These are phyloP conservation scores for Mongoloraphidia duomilia DNA, from an alignment of 2,888 invertebrate genomes.

Conservation along the genomic window DNA sequence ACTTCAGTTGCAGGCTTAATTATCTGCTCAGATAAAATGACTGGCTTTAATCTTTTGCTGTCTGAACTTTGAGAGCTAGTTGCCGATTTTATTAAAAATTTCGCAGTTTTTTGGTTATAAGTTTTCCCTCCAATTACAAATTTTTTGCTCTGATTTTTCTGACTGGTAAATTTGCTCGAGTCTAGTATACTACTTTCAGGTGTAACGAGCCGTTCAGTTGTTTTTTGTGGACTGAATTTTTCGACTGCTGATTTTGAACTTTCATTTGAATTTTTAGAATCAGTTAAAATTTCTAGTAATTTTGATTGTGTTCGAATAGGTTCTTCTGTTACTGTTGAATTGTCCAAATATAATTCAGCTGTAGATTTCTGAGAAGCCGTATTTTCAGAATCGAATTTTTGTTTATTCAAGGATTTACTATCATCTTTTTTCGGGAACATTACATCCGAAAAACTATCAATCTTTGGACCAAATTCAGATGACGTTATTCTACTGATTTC, in stretches of 20 bases:
- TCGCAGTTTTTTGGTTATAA: slow-evolving; percentile 10
- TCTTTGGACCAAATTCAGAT: slow-evolving; percentile 7
- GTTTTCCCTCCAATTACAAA: no score
- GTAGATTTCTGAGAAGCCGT: background rate
- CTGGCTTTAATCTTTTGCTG: slow-evolving; percentile 20
- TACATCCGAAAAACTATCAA: slow-evolving; percentile 8
- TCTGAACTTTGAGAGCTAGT: slow-evolving; percentile 5
- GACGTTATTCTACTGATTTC: slow-evolving; percentile 10
- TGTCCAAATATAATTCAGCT: background rate
- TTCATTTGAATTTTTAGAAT: slow-evolving; percentile 22
- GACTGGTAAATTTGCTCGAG: background rate
- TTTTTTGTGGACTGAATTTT: background rate
- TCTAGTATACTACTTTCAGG: background rate
- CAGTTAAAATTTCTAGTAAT: slow-evolving; percentile 41
- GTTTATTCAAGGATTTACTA: background rate
- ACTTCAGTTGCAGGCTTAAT: slow-evolving; percentile 22
- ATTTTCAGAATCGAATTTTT: background rate
- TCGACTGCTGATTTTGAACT: background rate
- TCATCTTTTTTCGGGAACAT: background rate
- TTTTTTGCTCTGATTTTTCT: no score
- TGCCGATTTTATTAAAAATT: slow-evolving; percentile 14
- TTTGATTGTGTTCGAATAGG: slow-evolving; percentile 26
- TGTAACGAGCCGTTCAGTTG: background rate
- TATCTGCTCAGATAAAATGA: slow-evolving; percentile 27
- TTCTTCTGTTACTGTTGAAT: background rate